Evolutionary conservation across 2,888 invertebrate species (phyloP).

Genomic region (Pseudococcus jackbeardsleyi): DNA sequence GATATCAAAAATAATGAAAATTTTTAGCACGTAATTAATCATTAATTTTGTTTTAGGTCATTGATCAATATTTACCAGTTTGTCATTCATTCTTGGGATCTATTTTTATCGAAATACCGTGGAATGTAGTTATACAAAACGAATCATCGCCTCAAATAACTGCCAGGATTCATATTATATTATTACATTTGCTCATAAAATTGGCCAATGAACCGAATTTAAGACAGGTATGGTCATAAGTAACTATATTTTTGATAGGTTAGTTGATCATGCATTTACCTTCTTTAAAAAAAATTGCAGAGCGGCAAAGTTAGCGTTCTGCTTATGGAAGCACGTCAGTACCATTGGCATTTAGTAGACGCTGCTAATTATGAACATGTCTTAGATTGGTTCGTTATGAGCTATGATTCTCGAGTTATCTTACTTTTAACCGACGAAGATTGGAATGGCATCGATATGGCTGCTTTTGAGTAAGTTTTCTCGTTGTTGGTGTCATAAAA

Average conservation of each 20-base stretch:
- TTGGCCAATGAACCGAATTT: constrained; percentile 81
- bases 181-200: constrained; percentile 80
- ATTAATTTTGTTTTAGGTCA: constrained; percentile 70
- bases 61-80: constrained; percentile 78
- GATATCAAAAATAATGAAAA: neutral
- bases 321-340: constrained; percentile 75
- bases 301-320: constrained; percentile 72
- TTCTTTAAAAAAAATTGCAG: constrained; percentile 68
- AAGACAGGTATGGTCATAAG: constrained; percentile 72
- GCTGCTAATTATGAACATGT: constrained; percentile 76
- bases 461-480: constrained; percentile 74
- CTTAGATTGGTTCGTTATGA: constrained; percentile 82
- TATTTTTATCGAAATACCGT: constrained; percentile 78
- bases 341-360: constrained; percentile 78
- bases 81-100: constrained; percentile 81
- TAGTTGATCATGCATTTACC: too few species aligned
- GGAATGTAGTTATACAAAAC: constrained; percentile 70
- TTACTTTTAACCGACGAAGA: constrained; percentile 71
- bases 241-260: too few species aligned
- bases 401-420: constrained; percentile 79
- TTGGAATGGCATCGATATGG: constrained; percentile 74
- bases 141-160: constrained; percentile 70
- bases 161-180: constrained; percentile 75
- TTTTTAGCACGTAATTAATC: neutral
- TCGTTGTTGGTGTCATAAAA: neutral